Evolutionary conservation across 30 jellyfish, hydroid and myxozoan species (phyloP).

Genomic region (Sanderia malayensis): DNA sequence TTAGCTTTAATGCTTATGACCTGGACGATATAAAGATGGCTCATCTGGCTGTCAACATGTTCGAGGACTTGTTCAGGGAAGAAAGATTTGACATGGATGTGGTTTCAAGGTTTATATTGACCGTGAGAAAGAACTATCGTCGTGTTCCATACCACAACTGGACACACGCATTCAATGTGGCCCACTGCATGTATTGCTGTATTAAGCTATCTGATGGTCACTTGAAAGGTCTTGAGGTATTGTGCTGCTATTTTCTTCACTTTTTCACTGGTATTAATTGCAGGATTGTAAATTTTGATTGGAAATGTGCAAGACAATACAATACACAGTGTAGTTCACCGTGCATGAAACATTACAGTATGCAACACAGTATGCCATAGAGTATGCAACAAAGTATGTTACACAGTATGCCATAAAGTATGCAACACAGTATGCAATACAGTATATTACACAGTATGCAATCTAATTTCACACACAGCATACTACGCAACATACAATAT

Average conservation of each 20-base stretch:
- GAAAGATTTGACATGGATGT: slow-evolving; percentile 92
- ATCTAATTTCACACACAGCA: too few relatives aligned
- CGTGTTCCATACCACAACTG: slow-evolving; percentile 98
- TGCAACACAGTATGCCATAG: background rate
- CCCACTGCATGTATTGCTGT: slow-evolving; percentile 96
- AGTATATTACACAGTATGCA: too few relatives aligned
- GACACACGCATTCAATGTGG: slow-evolving; percentile 97
- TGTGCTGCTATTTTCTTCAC: too few relatives aligned
- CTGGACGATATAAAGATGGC: slow-evolving; percentile 83
- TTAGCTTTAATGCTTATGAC: slow-evolving; percentile 85
- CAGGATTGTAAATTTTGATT: too few relatives aligned
- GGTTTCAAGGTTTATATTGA: slow-evolving; percentile 73
- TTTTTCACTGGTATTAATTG: too few relatives aligned
- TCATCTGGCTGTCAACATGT: slow-evolving; percentile 66
- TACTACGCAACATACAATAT: too few relatives aligned
- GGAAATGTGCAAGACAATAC: too few relatives aligned
- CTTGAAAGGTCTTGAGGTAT: slow-evolving; percentile 84
- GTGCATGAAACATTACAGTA: too few relatives aligned
- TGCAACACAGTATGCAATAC: too few relatives aligned
- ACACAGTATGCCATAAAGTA: too few relatives aligned
- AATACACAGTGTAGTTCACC: too few relatives aligned
- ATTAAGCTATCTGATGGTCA: slow-evolving; percentile 72
- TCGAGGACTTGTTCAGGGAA: slow-evolving; percentile 70
- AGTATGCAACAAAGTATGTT: too few relatives aligned
- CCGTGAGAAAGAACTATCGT: slow-evolving; percentile 94